These are phyloP conservation scores for Zaprionus lineosus DNA, from an alignment of 2,888 invertebrate species.

Conservation along the genomic window DNA sequence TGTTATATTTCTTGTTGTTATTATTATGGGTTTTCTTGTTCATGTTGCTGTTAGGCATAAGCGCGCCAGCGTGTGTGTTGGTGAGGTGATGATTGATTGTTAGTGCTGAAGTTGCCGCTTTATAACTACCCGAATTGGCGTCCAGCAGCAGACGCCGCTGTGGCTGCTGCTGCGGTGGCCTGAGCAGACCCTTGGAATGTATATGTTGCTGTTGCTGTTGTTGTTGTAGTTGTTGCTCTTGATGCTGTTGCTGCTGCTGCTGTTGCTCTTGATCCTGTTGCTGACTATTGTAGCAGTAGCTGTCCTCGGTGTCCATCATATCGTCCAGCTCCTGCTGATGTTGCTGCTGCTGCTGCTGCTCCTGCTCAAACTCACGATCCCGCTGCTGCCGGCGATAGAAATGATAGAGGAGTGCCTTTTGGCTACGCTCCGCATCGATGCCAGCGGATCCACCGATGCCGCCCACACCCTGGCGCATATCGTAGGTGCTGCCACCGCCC, in stretches of 20 bases:
- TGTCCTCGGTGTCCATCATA: conserved; percentile 80
- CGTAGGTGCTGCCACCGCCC: conserved; percentile 77
- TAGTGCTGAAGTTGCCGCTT: conserved; percentile 42
- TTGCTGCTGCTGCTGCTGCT: conserved; percentile 38
- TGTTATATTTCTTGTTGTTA: conserved; percentile 19
- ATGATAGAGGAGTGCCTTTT: conserved; percentile 69
- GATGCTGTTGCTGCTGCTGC: conserved; percentile 38
- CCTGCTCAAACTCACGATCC: conserved; percentile 47
- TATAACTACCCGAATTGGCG: conserved; percentile 82
- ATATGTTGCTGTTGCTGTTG: conserved; percentile 58
- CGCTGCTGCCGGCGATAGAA: conserved; percentile 75
- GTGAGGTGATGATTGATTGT: conserved; percentile 49
- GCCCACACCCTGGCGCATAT: conserved; percentile 50
- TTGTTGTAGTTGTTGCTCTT: conserved; percentile 42
- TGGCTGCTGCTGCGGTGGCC: conserved; percentile 64
- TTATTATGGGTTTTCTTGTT: too few relatives aligned
- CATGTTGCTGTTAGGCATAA: conserved; percentile 24
- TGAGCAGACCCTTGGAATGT: conserved; percentile 67
- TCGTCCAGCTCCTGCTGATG: conserved; percentile 44
- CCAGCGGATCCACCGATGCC: conserved; percentile 28
- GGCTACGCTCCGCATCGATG: conserved; percentile 40
- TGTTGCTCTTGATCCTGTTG: conserved; percentile 50
- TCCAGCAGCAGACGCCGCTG: conserved; percentile 80
- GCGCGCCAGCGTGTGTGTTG: conserved; percentile 23
- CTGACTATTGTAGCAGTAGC: conserved; percentile 53